Evolutionary conservation across 2,888 invertebrate species (phyloP), one percentile per base, ranked within the genome.

Genomic region (Acholoe squamosa): DNA sequence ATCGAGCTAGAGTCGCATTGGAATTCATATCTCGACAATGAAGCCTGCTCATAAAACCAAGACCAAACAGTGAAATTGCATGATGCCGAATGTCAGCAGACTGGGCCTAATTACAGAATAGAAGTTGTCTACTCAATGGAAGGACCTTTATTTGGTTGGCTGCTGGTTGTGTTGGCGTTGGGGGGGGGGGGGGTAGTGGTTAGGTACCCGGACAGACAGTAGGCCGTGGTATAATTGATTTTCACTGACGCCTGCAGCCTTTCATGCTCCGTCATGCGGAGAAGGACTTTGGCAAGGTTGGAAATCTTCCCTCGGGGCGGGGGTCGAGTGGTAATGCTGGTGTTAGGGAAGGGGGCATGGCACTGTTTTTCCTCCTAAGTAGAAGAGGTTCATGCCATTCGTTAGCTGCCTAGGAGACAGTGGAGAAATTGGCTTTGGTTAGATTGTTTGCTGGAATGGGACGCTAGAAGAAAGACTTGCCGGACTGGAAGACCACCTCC

Each of bases 241-340:
- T 71, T n/a, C 31, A 28, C 28, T 28, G 71, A 71, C 25, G 25
- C 28, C 71, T 7, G 5, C 71, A 71, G 71, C 28, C 71, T 71
- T 71, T 71, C 71, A 71, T 71, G 71, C 71, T 71, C 71, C 28
- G 28, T 71, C 71, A 71, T 71, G 71, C 71, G 71, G 14, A 28
- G 71, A 28, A 28, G 71, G 28, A 28, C 71, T 71, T 71, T 71
- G 71, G 71, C 71, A 71, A 71, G 71, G 71, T 71, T 71, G 71
- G 28, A 28, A 28, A 71, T 71, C 71, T 71, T n/a, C 71, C 71
- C 71, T 25, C 31, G 14, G 71, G 71, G 71, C 28, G 25, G 14
- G 67, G 61, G 22, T n/a, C n/a, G 71, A 71, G 71, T 22, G n/a
- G 28, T 71, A 25, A n/a, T 28, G 71, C 71, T 28, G 71, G 71